Evolutionary conservation across 2,797 vertebrate genomes (phyloP).

Genomic region (Neosilurus hyrtlii): DNA sequence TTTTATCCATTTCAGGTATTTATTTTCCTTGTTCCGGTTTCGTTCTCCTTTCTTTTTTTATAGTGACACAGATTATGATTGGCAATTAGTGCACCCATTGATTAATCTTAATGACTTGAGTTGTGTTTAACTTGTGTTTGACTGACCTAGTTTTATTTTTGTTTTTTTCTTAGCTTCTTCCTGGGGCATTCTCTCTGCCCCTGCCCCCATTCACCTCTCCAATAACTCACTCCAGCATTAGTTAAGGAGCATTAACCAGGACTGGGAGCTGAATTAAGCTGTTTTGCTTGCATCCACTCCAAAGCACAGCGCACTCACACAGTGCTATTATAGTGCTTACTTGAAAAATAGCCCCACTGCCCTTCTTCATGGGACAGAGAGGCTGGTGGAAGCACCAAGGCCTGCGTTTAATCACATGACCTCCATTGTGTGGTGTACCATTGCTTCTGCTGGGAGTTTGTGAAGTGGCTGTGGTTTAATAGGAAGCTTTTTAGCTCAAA

Average conservation of each 20-base stretch:
- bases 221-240: constrained; percentile 70
- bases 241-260: constrained; percentile 74
- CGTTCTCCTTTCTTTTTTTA: not conserved
- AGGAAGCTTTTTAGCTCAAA: constrained; percentile 42
- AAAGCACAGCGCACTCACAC: constrained; percentile 58
- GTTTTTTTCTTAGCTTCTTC: constrained; percentile 65
- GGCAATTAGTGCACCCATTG: not conserved
- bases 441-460: constrained; percentile 26
- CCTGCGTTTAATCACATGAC: constrained; percentile 22
- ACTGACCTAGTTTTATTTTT: constrained; percentile 70
- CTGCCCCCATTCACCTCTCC: constrained; percentile 57
- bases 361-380: constrained; percentile 28
- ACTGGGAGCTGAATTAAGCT: constrained; percentile 66
- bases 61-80: not conserved
- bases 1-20: not conserved
- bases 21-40: not conserved
- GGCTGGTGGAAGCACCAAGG: not conserved
- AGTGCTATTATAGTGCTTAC: constrained; percentile 61
- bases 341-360: constrained; percentile 36
- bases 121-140: constrained; percentile 55
- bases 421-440: constrained; percentile 14
- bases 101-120: constrained; percentile 22
- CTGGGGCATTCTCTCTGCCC: constrained; percentile 49
- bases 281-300: constrained; percentile 61
- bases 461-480: constrained; percentile 36